Evolutionary conservation across 1,140 invertebrate species (phyloP).

Genomic region (Solenopsis invicta): DNA sequence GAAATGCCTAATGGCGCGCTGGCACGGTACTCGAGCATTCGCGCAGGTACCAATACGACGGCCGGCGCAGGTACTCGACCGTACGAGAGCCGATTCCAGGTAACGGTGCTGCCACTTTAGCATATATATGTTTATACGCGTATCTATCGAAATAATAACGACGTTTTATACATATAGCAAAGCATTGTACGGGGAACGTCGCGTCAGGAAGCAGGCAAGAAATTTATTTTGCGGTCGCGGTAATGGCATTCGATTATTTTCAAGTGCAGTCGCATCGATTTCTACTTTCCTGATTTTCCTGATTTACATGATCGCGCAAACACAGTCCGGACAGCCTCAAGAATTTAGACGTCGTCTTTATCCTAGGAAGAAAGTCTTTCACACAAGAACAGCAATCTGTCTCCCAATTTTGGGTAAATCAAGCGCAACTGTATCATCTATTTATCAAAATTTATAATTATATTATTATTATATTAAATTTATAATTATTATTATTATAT

Average conservation of each 20-base stretch:
- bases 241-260: conserved; percentile 37
- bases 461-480: too few species aligned
- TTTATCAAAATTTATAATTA: too few species aligned
- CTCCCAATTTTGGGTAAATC: background rate
- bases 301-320: conserved; percentile 12
- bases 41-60: conserved; percentile 39
- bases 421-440: background rate
- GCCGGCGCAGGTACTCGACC: conserved; percentile 54
- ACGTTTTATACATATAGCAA: conserved; percentile 54
- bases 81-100: conserved; percentile 68
- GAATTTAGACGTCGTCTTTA: background rate
- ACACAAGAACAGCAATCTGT: background rate
- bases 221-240: conserved; percentile 42
- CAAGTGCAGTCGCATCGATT: conserved; percentile 12
- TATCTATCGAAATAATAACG: conserved; percentile 73
- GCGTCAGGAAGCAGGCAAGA: conserved; percentile 44
- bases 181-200: conserved; percentile 42
- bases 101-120: conserved; percentile 75
- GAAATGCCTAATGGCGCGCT: conserved; percentile 54
- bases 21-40: conserved; percentile 59
- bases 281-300: conserved; percentile 24
- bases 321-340: background rate
- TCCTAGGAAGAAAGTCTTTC: background rate
- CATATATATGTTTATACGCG: conserved; percentile 65
- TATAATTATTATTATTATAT: too few species aligned